These are phyloP conservation scores for western clawed frog (Xenopus tropicalis) DNA, from an alignment of 2,113 vertebrate genomes.

Conservation along the genomic window DNA sequence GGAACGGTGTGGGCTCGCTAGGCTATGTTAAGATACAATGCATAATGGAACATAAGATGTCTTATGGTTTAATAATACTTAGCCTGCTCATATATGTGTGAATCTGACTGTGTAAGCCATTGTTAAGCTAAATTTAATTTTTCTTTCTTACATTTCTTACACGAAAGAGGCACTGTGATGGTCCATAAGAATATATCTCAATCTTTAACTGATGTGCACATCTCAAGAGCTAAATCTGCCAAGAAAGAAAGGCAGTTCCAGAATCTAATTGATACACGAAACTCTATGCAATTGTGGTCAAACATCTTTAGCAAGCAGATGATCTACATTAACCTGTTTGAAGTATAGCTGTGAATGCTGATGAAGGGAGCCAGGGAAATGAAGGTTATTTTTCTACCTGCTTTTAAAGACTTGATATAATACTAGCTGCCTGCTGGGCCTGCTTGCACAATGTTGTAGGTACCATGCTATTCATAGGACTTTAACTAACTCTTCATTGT, in stretches of 20 bases:
- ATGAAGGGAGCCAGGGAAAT: constrained; percentile 15
- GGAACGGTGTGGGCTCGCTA: not conserved
- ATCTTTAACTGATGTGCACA: not conserved
- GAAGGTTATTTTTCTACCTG: constrained; percentile 13
- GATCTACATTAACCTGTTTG: constrained; percentile 16
- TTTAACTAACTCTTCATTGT: no score
- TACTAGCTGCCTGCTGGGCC: not conserved
- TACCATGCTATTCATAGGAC: no score
- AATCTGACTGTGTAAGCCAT: not conserved
- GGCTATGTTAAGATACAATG: not conserved
- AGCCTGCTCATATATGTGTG: not conserved
- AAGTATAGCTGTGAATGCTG: constrained; percentile 6
- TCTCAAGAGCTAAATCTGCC: not conserved
- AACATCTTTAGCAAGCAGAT: constrained; percentile 3
- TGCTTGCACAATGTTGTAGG: no score
- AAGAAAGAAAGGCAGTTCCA: not conserved
- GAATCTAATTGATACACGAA: not conserved
- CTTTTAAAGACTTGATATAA: constrained; percentile 20
- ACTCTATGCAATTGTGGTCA: constrained; percentile 15
- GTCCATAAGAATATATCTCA: not conserved
- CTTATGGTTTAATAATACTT: not conserved
- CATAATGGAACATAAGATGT: not conserved
- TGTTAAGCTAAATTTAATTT: not conserved
- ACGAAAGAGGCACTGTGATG: not conserved
- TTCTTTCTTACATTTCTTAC: not conserved